Evolutionary conservation across 2,113 vertebrate genomes (phyloP).

Genomic region (Camelus bactrianus): DNA sequence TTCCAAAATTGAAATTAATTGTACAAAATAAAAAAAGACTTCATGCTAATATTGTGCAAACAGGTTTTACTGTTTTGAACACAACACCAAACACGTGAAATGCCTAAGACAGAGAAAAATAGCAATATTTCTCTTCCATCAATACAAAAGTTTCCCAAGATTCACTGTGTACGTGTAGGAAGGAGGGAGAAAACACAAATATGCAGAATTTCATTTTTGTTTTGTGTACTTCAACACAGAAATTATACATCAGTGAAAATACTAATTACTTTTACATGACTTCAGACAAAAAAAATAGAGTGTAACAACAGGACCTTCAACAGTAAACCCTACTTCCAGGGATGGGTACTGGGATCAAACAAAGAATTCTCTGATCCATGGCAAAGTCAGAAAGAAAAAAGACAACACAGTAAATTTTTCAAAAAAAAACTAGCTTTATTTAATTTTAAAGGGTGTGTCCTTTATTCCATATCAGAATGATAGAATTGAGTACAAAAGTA

Average conservation of each 20-base stretch:
- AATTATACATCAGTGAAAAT: neutral
- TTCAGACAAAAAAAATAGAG: neutral
- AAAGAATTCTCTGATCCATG: constrained; percentile 41
- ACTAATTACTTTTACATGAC: neutral
- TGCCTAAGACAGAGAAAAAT: constrained; percentile 23
- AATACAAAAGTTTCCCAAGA: neutral
- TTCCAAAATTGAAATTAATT: constrained; percentile 15
- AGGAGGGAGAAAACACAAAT: neutral
- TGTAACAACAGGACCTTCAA: neutral
- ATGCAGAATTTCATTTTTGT: neutral
- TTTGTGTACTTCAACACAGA: neutral
- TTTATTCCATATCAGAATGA: constrained; percentile 9
- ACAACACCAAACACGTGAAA: constrained; percentile 8
- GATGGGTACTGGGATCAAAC: neutral
- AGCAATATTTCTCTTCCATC: neutral
- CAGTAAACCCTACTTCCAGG: neutral
- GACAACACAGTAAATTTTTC: neutral
- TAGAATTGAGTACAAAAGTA: neutral
- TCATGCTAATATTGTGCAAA: neutral
- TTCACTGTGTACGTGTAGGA: neutral
- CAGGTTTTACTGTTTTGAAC: constrained; percentile 26
- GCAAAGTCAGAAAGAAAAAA: neutral
- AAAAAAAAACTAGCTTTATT: neutral
- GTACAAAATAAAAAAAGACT: constrained; percentile 34
- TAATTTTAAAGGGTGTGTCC: neutral